Evolutionary conservation across 2,113 vertebrate species (phyloP), one percentile per base, ranked within the genome.

Genomic region (Pao palembangensis): DNA sequence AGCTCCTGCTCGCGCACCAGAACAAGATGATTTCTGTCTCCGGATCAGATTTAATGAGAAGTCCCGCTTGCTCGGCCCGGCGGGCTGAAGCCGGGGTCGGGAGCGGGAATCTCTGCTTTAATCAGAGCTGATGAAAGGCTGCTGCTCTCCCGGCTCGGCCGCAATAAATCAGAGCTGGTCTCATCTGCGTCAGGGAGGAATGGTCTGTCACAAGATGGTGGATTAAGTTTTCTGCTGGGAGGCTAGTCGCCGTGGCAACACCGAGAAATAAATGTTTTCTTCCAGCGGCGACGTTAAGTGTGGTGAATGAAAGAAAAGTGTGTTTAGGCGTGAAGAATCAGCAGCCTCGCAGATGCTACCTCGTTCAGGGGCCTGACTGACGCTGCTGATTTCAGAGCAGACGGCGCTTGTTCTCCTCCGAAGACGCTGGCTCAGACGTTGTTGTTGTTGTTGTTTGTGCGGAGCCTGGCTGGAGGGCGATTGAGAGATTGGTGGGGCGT

Each of bases 151-250:
- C 10, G 31, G 57, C 55, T 75, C 57, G 65, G 68, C 51, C 50
- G 76, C 61, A 61, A 60, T 82, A 42, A 83, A 79, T 87, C 67
- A 74, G 51, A 60, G 48, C 14, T 61, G 64, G 56, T 50, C 41
- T 54, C 54, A 38, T 71, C 62, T 72, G 63, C 71, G 69, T 83
- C 74, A 69, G 62, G 41, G 56, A 63, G 59, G 58, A 74, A 56
- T 56, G 57, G 62, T 43, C 49, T 78, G 77, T 72, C 73, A 44
- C 41, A 66, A 43, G 64, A 66, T 76, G 63, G 57, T 50, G 69
- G 78, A 82, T 78, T 71, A 81, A 78, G 71, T 79, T 72, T 71
- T 79, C 17, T 42, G 72, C 71, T 72, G 73, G 74, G 74, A 73
- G 56, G 60, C 64, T 66, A 20, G 72, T 71, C 64, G 58, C 67